Percentiles rank a stretch among this genome's conserved stretches.
Conservation (phyloP, 2,797 vertebrate species). For the Melanotaenia maccullochi region DNA sequence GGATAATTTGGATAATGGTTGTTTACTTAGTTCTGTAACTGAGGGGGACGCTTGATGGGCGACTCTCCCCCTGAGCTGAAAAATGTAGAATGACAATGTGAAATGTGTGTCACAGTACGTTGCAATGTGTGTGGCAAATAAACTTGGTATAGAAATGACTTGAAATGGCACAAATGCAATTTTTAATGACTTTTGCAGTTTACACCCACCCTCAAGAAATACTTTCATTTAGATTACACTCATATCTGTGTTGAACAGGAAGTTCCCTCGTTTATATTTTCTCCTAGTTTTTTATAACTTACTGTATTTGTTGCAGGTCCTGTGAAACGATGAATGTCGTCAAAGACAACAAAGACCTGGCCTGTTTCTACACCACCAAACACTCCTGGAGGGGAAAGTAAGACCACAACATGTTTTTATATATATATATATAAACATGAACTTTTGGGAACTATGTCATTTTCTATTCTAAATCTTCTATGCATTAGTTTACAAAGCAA, state of each 20-base stretch:
- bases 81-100: constrained; percentile 67
- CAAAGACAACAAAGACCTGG: constrained; percentile 98
- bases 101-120: constrained; percentile 59
- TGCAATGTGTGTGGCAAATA: constrained; percentile 40
- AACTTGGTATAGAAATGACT: constrained; percentile 23
- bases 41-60: constrained; percentile 28
- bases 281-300: constrained; percentile 7
- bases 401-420: constrained; percentile 67
- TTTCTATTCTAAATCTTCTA: constrained; percentile 1
- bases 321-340: constrained; percentile 97
- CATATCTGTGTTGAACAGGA: constrained; percentile 1
- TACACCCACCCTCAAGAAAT: not conserved
- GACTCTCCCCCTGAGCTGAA: constrained; percentile 46
- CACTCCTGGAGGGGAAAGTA: constrained; percentile 99
- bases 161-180: constrained; percentile 6
- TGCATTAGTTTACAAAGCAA: not conserved
- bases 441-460: constrained; percentile 11
- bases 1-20: constrained; percentile 33
- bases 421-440: not conserved
- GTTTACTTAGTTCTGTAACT: constrained; percentile 27
- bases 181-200: constrained; percentile 15
- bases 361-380: constrained; percentile 99
- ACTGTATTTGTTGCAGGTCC: constrained; percentile 84
- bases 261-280: not conserved
- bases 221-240: not conserved